These are phyloP conservation scores for Sinocyclocheilus anshuiensis DNA, from an alignment of 2,113 vertebrate genomes.

Conservation along the genomic window DNA sequence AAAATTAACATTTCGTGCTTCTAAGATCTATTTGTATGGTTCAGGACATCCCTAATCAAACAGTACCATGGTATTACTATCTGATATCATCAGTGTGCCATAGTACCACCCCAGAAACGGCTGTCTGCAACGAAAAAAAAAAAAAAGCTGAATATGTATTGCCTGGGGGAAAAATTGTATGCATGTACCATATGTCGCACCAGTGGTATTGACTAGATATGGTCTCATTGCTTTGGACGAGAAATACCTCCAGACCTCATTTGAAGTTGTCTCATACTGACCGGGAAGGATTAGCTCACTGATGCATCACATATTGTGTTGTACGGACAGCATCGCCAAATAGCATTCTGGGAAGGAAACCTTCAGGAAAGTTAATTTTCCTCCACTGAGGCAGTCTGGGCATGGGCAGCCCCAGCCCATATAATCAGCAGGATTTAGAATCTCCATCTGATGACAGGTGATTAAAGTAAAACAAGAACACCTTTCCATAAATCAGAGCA, in stretches of 20 bases:
- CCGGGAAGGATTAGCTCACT: conserved; percentile 40
- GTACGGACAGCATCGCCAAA: conserved; percentile 27
- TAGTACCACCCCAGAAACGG: neutral
- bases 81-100: too few relatives aligned
- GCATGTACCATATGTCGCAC: neutral
- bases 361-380: conserved; percentile 17
- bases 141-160: neutral
- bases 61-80: too few relatives aligned
- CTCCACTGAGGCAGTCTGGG: conserved; percentile 27
- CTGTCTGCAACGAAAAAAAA: neutral
- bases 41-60: neutral
- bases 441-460: conserved; percentile 52
- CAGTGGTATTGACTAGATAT: conserved; percentile 20
- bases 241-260: conserved; percentile 28
- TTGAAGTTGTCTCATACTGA: conserved; percentile 34
- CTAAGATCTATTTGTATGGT: neutral
- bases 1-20: neutral
- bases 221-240: conserved; percentile 11
- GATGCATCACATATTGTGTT: conserved; percentile 40
- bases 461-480: conserved; percentile 48
- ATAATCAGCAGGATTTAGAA: conserved; percentile 55
- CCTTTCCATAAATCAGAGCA: conserved; percentile 48
- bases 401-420: conserved; percentile 29
- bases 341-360: conserved; percentile 18
- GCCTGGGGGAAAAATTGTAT: neutral